phyloP scores from a whole-genome alignment of 1,140 invertebrate genomes.

The Papilio dardanus region DNA sequence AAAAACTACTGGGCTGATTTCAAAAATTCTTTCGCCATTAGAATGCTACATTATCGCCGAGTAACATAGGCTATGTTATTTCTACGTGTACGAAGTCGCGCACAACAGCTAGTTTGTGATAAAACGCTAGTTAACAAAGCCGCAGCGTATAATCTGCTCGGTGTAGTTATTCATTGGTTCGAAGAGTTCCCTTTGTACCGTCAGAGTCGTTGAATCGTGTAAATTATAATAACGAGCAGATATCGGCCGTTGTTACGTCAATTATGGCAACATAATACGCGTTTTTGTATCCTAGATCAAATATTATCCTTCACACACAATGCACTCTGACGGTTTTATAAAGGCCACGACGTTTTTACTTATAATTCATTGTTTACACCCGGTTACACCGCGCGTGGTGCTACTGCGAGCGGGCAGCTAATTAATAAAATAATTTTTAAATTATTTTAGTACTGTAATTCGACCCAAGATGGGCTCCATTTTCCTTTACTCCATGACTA shows the following conservation, averaged over 20 bases:
- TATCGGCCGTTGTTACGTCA: conserved; percentile 53
- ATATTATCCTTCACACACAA: conserved; percentile 57
- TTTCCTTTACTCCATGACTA: too few species aligned
- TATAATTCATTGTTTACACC: conserved; percentile 62
- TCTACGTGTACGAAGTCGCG: too few species aligned
- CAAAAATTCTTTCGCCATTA: too few species aligned
- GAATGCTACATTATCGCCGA: too few species aligned
- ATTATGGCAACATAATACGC: conserved; percentile 52
- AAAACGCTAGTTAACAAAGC: background rate
- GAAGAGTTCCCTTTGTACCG: conserved; percentile 11
- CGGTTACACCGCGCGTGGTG: conserved; percentile 41
- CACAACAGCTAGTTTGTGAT: too few species aligned
- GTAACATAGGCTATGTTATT: too few species aligned
- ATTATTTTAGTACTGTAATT: too few species aligned
- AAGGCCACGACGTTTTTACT: conserved; percentile 53
- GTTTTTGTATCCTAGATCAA: conserved; percentile 54
- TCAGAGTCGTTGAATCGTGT: conserved; percentile 42
- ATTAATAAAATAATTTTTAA: background rate
- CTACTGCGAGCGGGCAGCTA: conserved; percentile 41
- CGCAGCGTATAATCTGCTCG: background rate
- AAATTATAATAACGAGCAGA: conserved; percentile 44
- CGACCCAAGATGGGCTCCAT: too few species aligned
- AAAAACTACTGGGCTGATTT: too few species aligned
- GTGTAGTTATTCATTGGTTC: background rate
- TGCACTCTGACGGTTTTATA: conserved; percentile 39